Percentiles rank a stretch among this genome's conserved stretches.
Conservation (phyloP, 2,113 vertebrate species). For the Merops nubicus region DNA sequence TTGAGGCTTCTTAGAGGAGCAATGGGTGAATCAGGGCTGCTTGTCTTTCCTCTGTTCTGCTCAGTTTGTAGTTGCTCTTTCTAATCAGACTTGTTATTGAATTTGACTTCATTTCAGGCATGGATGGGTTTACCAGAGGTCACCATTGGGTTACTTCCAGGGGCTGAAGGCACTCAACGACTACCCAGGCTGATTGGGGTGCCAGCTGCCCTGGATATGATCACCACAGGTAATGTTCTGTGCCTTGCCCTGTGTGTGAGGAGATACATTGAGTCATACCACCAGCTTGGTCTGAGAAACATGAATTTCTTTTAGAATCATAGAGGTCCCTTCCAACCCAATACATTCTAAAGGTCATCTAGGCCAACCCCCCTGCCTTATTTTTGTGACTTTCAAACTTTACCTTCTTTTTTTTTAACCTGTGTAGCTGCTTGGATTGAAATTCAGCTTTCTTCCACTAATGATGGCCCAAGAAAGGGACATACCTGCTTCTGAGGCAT, state of each 20-base stretch:
- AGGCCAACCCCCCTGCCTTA: too few species aligned
- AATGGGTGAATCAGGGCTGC: not conserved
- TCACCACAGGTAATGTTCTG: constrained; percentile 84
- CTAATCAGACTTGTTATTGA: not conserved
- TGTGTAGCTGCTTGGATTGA: not conserved
- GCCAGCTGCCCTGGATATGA: constrained; percentile 87
- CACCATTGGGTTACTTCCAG: constrained; percentile 87
- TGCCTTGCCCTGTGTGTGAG: not conserved
- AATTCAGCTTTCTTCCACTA: not conserved
- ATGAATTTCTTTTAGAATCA: not conserved
- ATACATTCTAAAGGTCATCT: too few species aligned
- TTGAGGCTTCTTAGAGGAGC: not conserved
- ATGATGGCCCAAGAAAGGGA: not conserved
- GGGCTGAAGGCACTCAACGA: constrained; percentile 87
- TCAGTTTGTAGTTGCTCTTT: not conserved
- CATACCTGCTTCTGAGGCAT: not conserved
- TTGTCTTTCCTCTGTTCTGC: not conserved
- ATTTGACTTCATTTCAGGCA: constrained; percentile 73
- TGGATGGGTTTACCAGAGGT: constrained; percentile 90
- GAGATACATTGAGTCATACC: not conserved
- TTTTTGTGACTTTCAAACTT: too few species aligned
- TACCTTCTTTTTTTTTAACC: too few species aligned
- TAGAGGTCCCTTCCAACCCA: too few species aligned
- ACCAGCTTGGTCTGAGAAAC: not conserved
- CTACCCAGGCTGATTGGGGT: constrained; percentile 90